Conservation (phyloP, 2,888 invertebrate species). For the Tupiocoris notatus region DNA sequence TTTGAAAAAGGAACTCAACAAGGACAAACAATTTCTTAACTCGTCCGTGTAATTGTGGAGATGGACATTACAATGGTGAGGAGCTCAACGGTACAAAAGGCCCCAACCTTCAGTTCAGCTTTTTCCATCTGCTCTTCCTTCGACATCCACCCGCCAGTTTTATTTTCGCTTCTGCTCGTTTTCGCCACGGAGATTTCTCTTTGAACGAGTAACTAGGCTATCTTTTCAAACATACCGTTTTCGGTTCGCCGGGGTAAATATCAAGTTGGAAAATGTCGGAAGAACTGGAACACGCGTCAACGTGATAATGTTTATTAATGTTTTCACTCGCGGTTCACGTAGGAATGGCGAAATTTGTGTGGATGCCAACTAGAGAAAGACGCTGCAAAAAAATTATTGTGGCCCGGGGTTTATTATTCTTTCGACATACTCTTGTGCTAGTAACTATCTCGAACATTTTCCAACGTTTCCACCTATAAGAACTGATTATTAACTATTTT, state of each 20-base stretch:
- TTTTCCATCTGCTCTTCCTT: constrained; percentile 1
- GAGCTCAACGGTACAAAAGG: constrained; percentile 4
- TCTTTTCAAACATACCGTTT: too few species aligned
- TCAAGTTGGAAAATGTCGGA: background rate
- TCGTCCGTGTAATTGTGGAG: constrained; percentile 16
- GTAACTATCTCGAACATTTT: too few species aligned
- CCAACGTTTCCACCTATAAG: too few species aligned
- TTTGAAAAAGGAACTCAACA: background rate
- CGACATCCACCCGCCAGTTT: background rate
- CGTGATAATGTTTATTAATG: too few species aligned
- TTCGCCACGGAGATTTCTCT: background rate
- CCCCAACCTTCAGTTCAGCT: constrained; percentile 9
- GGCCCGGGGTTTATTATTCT: too few species aligned
- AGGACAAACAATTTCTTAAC: constrained; percentile 30
- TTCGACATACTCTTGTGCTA: too few species aligned
- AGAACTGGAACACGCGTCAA: too few species aligned
- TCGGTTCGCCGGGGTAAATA: background rate
- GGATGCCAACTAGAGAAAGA: too few species aligned
- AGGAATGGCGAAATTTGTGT: too few species aligned
- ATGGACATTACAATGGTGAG: background rate
- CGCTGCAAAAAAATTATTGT: too few species aligned
- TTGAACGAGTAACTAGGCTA: background rate
- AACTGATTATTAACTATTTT: too few species aligned
- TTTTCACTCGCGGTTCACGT: too few species aligned
- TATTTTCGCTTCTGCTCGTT: constrained; percentile 4